Evolutionary conservation across 2,888 invertebrate genomes (phyloP).

Genomic region (Lathronympha strigana): DNA sequence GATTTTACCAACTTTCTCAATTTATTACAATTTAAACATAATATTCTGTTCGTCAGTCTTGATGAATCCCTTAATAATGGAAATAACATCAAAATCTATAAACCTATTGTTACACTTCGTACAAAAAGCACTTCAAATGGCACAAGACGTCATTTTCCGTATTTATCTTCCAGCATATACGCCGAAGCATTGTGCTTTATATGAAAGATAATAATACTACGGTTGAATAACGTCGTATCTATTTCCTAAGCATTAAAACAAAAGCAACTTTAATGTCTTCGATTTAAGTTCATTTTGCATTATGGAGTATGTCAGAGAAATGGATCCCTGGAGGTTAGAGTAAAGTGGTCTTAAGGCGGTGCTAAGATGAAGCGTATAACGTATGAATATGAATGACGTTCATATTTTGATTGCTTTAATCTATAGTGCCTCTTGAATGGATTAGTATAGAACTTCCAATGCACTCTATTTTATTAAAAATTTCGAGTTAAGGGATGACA

Average conservation of each 20-base stretch:
- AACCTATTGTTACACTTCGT: neutral
- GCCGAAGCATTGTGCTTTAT: neutral
- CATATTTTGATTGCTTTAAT: neutral
- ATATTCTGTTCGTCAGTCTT: too few relatives aligned
- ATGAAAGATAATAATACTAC: neutral
- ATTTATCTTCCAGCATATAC: conserved; percentile 8
- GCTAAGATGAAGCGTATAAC: neutral
- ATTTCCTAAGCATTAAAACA: neutral
- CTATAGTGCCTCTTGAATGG: neutral
- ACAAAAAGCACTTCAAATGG: neutral
- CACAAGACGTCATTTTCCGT: conserved; percentile 8
- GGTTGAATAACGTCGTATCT: neutral
- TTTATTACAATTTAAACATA: too few relatives aligned
- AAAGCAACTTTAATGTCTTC: neutral
- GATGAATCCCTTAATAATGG: too few relatives aligned
- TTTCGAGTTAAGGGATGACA: too few relatives aligned
- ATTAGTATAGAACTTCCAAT: neutral
- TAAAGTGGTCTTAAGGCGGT: conserved; percentile 3
- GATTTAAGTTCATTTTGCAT: neutral
- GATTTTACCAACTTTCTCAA: too few relatives aligned
- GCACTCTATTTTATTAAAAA: neutral
- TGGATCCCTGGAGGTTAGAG: neutral
- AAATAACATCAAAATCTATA: neutral
- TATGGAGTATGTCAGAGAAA: neutral
- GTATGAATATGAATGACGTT: conserved; percentile 8